These are phyloP conservation scores for Hydrophis major DNA, from an alignment of 2,797 vertebrate species.

Conservation along the genomic window DNA sequence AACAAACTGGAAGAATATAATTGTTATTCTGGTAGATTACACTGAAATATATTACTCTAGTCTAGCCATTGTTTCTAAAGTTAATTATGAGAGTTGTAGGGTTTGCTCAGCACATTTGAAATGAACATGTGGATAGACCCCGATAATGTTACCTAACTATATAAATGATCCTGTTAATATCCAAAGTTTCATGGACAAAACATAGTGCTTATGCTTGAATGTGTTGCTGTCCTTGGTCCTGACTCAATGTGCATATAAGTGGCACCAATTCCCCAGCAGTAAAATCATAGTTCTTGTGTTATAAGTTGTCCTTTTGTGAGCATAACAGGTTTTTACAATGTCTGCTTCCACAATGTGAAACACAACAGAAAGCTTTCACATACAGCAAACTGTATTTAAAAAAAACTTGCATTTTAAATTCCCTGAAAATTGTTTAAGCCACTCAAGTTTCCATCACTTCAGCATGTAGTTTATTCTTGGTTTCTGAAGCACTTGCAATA, in stretches of 20 bases:
- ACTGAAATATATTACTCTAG: neutral
- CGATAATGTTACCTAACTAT: neutral
- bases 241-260: neutral
- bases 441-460: constrained; percentile 57
- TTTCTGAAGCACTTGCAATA: constrained; percentile 49
- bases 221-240: neutral
- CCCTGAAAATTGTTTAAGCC: constrained; percentile 52
- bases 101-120: neutral
- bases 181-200: neutral
- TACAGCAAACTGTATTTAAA: constrained; percentile 44
- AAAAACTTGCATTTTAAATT: constrained; percentile 49
- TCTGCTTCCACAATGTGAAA: constrained; percentile 33
- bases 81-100: neutral
- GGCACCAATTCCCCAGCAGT: neutral
- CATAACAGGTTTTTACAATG: neutral
- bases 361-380: constrained; percentile 17
- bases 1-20: neutral
- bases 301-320: neutral
- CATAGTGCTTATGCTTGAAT: too few relatives aligned
- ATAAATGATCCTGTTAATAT: neutral
- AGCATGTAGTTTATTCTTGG: constrained; percentile 64
- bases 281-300: neutral
- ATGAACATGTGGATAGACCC: neutral
- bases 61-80: neutral
- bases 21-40: neutral